Conservation (phyloP, 2,113 vertebrate species). For the Bos taurus region DNA sequence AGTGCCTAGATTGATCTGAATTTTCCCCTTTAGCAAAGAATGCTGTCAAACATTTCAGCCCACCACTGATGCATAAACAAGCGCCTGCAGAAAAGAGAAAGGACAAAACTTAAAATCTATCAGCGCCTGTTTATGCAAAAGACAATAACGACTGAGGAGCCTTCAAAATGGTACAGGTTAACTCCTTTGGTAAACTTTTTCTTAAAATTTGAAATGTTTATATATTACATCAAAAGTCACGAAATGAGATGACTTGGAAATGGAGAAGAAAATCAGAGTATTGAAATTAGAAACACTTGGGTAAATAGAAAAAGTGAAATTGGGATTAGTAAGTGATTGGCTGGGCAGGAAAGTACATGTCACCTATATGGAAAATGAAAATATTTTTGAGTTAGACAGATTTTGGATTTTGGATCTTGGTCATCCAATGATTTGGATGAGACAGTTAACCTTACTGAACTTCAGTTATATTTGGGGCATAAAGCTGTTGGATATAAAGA, state of each 20-base stretch:
- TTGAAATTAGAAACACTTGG: conserved; percentile 1
- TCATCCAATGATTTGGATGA: neutral
- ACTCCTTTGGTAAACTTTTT: neutral
- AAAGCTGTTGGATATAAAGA: neutral
- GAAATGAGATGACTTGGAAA: conserved; percentile 2
- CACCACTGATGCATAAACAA: neutral
- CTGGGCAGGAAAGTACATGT: neutral
- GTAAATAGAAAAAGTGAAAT: neutral
- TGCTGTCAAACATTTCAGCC: neutral
- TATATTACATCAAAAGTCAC: neutral
- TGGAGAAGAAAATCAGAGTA: neutral
- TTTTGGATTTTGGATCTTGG: neutral
- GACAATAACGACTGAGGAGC: neutral
- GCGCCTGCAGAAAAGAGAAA: neutral
- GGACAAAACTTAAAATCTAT: neutral
- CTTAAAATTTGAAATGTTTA: neutral
- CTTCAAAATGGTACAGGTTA: neutral
- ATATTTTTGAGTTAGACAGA: neutral
- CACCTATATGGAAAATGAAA: neutral
- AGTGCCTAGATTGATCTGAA: neutral
- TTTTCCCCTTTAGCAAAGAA: neutral
- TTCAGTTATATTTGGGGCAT: neutral
- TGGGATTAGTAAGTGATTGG: neutral
- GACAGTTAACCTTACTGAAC: neutral
- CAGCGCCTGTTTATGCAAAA: neutral